A percentile compares a stretch with the other conserved stretches of the same genome.
phyloP scores from a whole-genome alignment of 2,888 invertebrate genomes.

The Myathropa florea region DNA sequence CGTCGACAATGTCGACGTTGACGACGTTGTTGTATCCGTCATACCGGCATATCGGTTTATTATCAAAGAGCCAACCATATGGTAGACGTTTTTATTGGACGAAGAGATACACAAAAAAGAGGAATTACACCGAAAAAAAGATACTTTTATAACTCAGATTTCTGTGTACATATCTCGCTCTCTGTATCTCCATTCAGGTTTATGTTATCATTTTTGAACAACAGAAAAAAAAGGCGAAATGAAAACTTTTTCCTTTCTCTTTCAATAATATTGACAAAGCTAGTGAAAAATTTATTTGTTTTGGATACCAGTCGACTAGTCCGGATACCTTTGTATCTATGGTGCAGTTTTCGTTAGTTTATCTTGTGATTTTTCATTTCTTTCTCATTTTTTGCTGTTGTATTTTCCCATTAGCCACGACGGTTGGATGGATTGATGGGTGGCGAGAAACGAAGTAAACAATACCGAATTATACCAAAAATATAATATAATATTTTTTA shows the following conservation, averaged over 20 bases:
- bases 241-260: neutral
- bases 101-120: neutral
- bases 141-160: conserved; percentile 49
- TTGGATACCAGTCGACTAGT: conserved; percentile 20
- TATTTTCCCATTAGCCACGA: neutral
- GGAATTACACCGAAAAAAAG: conserved; percentile 4
- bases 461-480: conserved; percentile 39
- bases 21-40: neutral
- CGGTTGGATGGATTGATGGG: neutral
- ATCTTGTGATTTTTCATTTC: conserved; percentile 2
- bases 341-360: conserved; percentile 6
- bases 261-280: conserved; percentile 44
- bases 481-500: conserved; percentile 48
- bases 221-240: no score
- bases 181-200: conserved; percentile 5
- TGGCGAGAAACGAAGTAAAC: neutral
- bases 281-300: conserved; percentile 39
- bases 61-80: conserved; percentile 60
- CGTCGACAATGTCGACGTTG: conserved; percentile 4
- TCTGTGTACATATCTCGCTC: neutral
- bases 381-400: neutral
- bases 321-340: neutral
- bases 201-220: neutral
- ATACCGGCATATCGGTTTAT: conserved; percentile 52
- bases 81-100: conserved; percentile 57